Percentiles rank a stretch among this genome's conserved stretches.
These are phyloP conservation scores for Eupleurogrammus muticus DNA, from an alignment of 2,797 vertebrate genomes.

Conservation along the genomic window DNA sequence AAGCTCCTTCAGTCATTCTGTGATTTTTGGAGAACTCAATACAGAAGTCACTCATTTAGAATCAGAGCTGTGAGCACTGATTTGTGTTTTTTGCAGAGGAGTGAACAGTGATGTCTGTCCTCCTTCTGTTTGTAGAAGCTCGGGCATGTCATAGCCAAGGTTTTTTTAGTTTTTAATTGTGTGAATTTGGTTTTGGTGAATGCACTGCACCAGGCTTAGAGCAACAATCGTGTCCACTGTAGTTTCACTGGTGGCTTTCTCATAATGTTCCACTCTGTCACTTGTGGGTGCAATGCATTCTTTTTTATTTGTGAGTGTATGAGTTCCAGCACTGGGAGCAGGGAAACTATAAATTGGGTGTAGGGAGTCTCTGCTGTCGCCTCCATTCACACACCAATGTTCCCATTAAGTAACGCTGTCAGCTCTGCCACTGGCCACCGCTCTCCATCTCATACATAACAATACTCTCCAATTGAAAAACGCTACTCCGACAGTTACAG, in stretches of 20 bases:
- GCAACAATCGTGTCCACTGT: background rate
- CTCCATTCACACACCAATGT: slow-evolving; percentile 54
- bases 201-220: background rate
- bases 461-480: slow-evolving; percentile 70
- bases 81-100: background rate
- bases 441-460: slow-evolving; percentile 64
- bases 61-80: background rate
- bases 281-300: slow-evolving; percentile 9
- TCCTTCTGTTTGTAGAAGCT: background rate
- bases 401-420: slow-evolving; percentile 68
- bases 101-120: background rate
- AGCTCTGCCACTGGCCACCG: slow-evolving; percentile 49
- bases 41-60: slow-evolving; percentile 2
- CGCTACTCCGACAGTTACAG: slow-evolving; percentile 42
- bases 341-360: slow-evolving; percentile 50
- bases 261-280: background rate
- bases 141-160: background rate
- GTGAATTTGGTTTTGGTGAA: background rate
- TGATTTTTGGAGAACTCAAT: slow-evolving; percentile 5
- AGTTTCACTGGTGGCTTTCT: background rate
- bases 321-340: slow-evolving; percentile 31
- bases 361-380: slow-evolving; percentile 35
- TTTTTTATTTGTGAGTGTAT: slow-evolving; percentile 22
- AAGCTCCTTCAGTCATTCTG: background rate
- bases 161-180: background rate